Percentiles rank a stretch among this genome's conserved stretches.
phyloP scores from a whole-genome alignment of 1,140 invertebrate species.

The Drosophila aff. region DNA sequence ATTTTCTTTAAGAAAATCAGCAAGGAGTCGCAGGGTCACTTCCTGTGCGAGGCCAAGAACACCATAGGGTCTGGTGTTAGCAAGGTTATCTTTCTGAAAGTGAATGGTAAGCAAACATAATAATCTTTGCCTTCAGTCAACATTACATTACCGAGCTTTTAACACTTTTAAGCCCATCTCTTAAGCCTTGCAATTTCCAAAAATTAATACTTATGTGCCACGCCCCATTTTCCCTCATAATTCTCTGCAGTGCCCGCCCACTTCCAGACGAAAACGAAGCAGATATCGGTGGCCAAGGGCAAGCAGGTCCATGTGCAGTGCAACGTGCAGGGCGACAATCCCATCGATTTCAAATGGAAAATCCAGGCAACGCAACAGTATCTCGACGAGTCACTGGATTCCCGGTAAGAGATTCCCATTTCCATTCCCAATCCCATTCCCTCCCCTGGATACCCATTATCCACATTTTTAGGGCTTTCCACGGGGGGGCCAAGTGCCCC shows the following conservation, averaged over 20 bases:
- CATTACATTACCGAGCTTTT: not conserved
- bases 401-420: slow-evolving; percentile 85
- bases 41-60: slow-evolving; percentile 96
- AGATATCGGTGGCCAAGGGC: slow-evolving; percentile 90
- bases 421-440: not conserved
- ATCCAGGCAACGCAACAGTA: slow-evolving; percentile 87
- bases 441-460: not conserved
- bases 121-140: no score
- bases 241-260: slow-evolving; percentile 90
- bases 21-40: slow-evolving; percentile 95
- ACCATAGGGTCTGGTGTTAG: slow-evolving; percentile 94
- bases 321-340: slow-evolving; percentile 94
- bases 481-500: not conserved
- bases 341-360: slow-evolving; percentile 94
- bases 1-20: slow-evolving; percentile 92
- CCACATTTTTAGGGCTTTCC: slow-evolving; percentile 4
- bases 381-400: slow-evolving; percentile 89
- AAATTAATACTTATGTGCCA: not conserved
- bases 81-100: slow-evolving; percentile 94
- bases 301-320: slow-evolving; percentile 93
- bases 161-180: no score
- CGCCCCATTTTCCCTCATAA: not conserved
- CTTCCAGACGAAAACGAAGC: slow-evolving; percentile 92
- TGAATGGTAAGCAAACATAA: slow-evolving; percentile 88
- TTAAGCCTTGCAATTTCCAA: not conserved